phyloP scores from a whole-genome alignment of 2,888 invertebrate species.

The Anaspis maculata region DNA sequence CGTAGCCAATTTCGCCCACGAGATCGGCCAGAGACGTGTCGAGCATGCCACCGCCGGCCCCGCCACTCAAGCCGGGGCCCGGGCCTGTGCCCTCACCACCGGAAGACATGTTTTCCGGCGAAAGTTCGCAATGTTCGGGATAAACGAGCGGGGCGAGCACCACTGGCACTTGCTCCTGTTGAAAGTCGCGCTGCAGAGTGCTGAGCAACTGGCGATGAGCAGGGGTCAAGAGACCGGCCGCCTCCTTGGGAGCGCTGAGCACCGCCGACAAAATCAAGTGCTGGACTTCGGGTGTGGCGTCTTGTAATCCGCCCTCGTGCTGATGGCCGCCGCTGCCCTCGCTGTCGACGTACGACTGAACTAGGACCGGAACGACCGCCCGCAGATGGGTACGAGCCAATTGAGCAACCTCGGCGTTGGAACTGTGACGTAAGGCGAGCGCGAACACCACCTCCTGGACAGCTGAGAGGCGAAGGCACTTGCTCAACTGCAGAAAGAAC shows the following conservation, averaged over 20 bases:
- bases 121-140: constrained; percentile 63
- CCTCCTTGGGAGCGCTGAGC: constrained; percentile 53
- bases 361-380: constrained; percentile 74
- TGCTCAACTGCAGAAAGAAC: constrained; percentile 75
- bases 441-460: constrained; percentile 90
- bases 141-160: constrained; percentile 84
- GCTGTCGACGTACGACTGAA: constrained; percentile 78
- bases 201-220: constrained; percentile 73
- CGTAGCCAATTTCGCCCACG: constrained; percentile 79
- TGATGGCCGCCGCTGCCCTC: constrained; percentile 62
- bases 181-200: constrained; percentile 78
- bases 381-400: constrained; percentile 72
- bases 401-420: constrained; percentile 63
- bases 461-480: constrained; percentile 75
- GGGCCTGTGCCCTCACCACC: too few species aligned
- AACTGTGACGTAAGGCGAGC: constrained; percentile 73
- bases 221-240: constrained; percentile 61
- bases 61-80: constrained; percentile 48
- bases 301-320: constrained; percentile 75
- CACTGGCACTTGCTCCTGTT: constrained; percentile 79
- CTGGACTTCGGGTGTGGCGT: constrained; percentile 82
- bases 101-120: constrained; percentile 53
- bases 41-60: too few species aligned
- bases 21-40: constrained; percentile 78
- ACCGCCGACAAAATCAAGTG: constrained; percentile 66